Percentiles rank a stretch among this genome's conserved stretches.
Conservation (phyloP, 2,113 vertebrate genomes). For the human (Homo sapiens) region DNA sequence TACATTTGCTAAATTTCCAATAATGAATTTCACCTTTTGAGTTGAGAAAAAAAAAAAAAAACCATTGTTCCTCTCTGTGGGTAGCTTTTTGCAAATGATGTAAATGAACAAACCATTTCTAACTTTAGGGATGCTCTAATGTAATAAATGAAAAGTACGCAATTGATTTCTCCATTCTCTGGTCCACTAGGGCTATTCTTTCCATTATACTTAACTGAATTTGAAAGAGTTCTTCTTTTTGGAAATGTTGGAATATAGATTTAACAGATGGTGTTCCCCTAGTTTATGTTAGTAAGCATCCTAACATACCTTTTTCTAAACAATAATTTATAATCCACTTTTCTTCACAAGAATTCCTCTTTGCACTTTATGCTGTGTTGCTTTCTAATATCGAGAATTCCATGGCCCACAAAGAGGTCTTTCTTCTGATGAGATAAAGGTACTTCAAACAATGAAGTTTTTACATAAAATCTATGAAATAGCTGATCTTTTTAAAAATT, state of each 20-base stretch:
- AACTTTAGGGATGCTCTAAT: slow-evolving; percentile 13
- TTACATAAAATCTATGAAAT: neutral
- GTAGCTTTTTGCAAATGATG: slow-evolving; percentile 1
- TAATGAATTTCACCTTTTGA: slow-evolving; percentile 53
- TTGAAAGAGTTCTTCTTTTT: slow-evolving; percentile 18
- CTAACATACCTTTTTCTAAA: slow-evolving; percentile 7
- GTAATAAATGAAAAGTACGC: neutral
- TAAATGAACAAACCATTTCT: neutral
- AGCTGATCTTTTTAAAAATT: neutral
- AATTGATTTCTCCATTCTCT: neutral
- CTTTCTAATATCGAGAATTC: slow-evolving; percentile 15
- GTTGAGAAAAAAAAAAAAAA: slow-evolving; percentile 37
- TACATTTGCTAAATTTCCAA: slow-evolving; percentile 42
- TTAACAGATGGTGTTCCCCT: neutral
- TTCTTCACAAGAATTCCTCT: neutral
- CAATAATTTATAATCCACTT: neutral
- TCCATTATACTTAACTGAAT: slow-evolving; percentile 5
- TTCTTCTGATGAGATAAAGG: neutral
- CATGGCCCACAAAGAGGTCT: neutral
- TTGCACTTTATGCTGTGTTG: slow-evolving; percentile 22
- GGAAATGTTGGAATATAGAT: slow-evolving; percentile 16
- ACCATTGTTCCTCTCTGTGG: neutral
- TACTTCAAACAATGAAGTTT: neutral
- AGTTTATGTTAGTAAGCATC: neutral
- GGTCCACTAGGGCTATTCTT: neutral